Conservation (phyloP, 2,113 vertebrate species). For the Carlito syrichta region DNA sequence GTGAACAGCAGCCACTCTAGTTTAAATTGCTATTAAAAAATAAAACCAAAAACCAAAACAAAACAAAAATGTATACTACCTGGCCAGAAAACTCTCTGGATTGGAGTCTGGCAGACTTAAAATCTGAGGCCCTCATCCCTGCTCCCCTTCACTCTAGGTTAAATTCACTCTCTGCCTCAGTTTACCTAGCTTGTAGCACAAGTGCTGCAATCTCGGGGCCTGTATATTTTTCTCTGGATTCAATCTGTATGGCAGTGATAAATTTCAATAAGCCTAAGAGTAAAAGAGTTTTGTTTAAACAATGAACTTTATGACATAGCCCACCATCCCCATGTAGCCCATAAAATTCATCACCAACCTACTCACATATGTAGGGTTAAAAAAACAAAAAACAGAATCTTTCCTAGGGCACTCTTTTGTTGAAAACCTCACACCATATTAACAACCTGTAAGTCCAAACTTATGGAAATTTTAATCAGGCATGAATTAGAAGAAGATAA, state of each 20-base stretch:
- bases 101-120: neutral
- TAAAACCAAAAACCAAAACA: neutral
- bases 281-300: neutral
- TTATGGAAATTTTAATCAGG: neutral
- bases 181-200: neutral
- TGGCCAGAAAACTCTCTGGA: neutral
- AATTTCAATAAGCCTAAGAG: neutral
- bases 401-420: neutral
- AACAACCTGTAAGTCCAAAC: neutral
- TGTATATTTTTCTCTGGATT: neutral
- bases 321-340: fast-evolving
- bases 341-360: neutral
- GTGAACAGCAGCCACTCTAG: conserved; percentile 31
- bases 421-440: neutral
- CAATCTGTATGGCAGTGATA: neutral
- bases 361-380: fast-evolving
- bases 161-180: neutral
- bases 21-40: conserved; percentile 30
- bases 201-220: neutral
- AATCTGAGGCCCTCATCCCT: neutral
- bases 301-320: neutral
- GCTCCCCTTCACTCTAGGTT: fast-evolving
- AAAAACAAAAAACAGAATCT: neutral
- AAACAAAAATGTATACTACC: neutral
- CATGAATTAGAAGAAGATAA: neutral